A percentile compares a stretch with the other conserved stretches of the same genome.
These are phyloP conservation scores for Gallirallus australis DNA, from an alignment of 2,797 vertebrate species.

Conservation along the genomic window DNA sequence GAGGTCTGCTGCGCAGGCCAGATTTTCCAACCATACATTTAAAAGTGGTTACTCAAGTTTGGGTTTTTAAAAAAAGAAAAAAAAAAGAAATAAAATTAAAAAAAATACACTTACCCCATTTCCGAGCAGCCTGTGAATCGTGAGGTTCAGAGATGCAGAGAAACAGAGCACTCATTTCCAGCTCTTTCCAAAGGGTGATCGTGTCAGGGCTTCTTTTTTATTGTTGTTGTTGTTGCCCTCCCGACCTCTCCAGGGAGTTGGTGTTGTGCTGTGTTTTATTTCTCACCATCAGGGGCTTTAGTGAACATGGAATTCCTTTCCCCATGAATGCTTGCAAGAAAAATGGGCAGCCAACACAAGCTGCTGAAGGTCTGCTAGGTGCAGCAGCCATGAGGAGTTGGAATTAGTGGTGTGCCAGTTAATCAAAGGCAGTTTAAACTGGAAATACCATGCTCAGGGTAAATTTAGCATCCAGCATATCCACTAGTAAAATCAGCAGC, in stretches of 20 bases:
- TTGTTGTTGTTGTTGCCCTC: not conserved
- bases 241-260: not conserved
- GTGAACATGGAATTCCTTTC: slow-evolving; percentile 41
- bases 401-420: slow-evolving; percentile 13
- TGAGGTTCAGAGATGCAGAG: slow-evolving; percentile 46
- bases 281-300: slow-evolving; percentile 30
- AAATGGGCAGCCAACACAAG: slow-evolving; percentile 40
- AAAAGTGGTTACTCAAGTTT: slow-evolving; percentile 77
- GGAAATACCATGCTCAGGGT: not conserved
- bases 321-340: slow-evolving; percentile 27
- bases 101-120: slow-evolving; percentile 72
- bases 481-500: not conserved
- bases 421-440: slow-evolving; percentile 24
- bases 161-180: slow-evolving; percentile 36
- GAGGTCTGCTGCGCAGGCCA: slow-evolving; percentile 76
- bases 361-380: slow-evolving; percentile 46
- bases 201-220: not conserved
- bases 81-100: too few relatives aligned
- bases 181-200: not conserved
- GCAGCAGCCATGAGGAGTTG: not conserved
- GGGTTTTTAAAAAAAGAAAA: slow-evolving; percentile 33
- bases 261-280: not conserved
- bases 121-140: slow-evolving; percentile 75
- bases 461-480: slow-evolving; percentile 4
- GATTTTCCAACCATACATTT: slow-evolving; percentile 79